phyloP scores from a whole-genome alignment of 2,888 invertebrate genomes.

The Himalopsyche kuldschensis region DNA sequence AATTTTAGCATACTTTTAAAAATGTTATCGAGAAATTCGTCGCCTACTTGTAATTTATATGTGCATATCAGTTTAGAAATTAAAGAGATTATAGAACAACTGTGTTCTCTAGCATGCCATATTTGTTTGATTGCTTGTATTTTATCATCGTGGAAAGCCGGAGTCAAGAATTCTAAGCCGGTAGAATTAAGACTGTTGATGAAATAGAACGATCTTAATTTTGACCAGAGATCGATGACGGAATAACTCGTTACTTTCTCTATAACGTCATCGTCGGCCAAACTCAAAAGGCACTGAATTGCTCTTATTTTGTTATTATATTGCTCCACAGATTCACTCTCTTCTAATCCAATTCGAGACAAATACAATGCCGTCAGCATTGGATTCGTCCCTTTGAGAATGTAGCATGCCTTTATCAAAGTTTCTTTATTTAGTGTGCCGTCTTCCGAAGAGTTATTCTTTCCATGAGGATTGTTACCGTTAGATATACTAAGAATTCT shows the following conservation, averaged over 20 bases:
- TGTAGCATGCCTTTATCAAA: constrained; percentile 56
- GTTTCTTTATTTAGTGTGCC: constrained; percentile 45
- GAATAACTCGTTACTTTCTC: constrained; percentile 53
- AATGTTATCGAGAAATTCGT: constrained; percentile 22
- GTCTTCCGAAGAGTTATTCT: constrained; percentile 44
- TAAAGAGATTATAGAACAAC: constrained; percentile 16
- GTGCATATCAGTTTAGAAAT: constrained; percentile 32
- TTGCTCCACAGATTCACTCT: constrained; percentile 54
- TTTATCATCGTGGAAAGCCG: constrained; percentile 54
- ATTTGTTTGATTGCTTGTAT: constrained; percentile 51
- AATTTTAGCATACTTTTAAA: constrained; percentile 28
- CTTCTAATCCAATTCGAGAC: constrained; percentile 56
- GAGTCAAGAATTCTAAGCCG: constrained; percentile 56
- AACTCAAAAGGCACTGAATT: constrained; percentile 56
- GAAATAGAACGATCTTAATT: constrained; percentile 52
- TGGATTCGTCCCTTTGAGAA: constrained; percentile 56
- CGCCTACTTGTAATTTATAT: constrained; percentile 29
- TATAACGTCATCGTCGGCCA: constrained; percentile 54
- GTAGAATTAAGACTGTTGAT: constrained; percentile 52
- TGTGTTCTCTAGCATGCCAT: constrained; percentile 40
- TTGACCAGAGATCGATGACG: constrained; percentile 52
- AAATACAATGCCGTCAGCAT: constrained; percentile 59
- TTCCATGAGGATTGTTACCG: constrained; percentile 41
- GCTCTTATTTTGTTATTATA: constrained; percentile 56
- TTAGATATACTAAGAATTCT: constrained; percentile 47